phyloP scores from a whole-genome alignment of 2,888 invertebrate genomes.

The Cheilosia impressa region DNA sequence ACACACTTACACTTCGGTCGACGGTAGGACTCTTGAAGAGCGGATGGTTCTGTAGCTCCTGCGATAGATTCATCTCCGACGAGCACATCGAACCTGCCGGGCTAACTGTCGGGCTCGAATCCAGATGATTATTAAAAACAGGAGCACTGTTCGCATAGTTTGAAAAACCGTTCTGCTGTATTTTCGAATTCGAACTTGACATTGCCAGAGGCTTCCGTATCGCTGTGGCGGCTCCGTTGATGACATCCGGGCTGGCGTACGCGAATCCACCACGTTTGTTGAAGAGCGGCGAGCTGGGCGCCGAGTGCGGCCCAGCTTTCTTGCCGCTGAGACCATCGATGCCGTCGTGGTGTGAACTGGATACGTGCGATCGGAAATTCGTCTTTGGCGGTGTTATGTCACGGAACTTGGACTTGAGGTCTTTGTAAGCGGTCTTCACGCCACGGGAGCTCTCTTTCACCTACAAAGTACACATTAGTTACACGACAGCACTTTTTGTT shows the following conservation, averaged over 20 bases:
- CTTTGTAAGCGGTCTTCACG: conserved; percentile 91
- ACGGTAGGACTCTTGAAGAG: conserved; percentile 86
- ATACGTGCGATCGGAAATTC: conserved; percentile 81
- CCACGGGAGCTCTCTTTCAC: conserved; percentile 90
- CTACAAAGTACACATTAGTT: conserved; percentile 85
- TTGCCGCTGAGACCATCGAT: conserved; percentile 80
- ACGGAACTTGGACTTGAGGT: conserved; percentile 87
- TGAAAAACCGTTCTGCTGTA: conserved; percentile 81
- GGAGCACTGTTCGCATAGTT: conserved; percentile 76
- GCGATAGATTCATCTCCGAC: conserved; percentile 84
- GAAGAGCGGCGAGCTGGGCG: conserved; percentile 88
- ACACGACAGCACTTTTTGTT: conserved; percentile 76
- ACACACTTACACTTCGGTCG: conserved; percentile 87
- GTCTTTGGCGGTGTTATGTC: conserved; percentile 81
- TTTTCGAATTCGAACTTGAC: conserved; percentile 82
- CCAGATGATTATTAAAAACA: conserved; percentile 79
- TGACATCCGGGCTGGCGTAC: conserved; percentile 74
- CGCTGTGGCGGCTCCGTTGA: conserved; percentile 77
- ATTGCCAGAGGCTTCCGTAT: conserved; percentile 79
- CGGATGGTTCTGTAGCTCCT: conserved; percentile 85
- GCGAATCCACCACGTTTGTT: conserved; percentile 82
- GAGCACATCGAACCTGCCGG: conserved; percentile 83
- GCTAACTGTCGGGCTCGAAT: conserved; percentile 83
- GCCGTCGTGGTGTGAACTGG: conserved; percentile 81
- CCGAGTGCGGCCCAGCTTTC: conserved; percentile 84